Evolutionary conservation across 2,888 invertebrate genomes (phyloP).

Genomic region (Caenorhabditis angaria): DNA sequence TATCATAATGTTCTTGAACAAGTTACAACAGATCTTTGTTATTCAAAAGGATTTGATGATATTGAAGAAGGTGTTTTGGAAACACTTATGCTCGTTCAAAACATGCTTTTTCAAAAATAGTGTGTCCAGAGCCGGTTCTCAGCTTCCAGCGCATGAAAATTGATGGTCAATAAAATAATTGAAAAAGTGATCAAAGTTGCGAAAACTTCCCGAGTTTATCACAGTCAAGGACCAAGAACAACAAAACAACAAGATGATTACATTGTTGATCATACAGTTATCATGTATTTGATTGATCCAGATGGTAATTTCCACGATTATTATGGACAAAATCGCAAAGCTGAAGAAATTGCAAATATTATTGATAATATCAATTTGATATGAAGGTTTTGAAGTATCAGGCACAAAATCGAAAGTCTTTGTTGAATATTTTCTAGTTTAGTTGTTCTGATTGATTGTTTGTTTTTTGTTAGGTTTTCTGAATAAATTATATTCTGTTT

Average conservation of each 20-base stretch:
- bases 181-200: conserved; percentile 83
- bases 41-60: conserved; percentile 33
- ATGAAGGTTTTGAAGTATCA: conserved; percentile 59
- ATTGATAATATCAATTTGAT: no score
- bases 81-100: conserved; percentile 26
- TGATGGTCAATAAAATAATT: no score
- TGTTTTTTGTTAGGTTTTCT: conserved; percentile 10
- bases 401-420: conserved; percentile 51
- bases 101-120: no score
- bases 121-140: no score
- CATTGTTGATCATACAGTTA: conserved; percentile 78
- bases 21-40: conserved; percentile 22
- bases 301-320: conserved; percentile 97
- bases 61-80: conserved; percentile 38
- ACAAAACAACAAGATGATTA: conserved; percentile 91
- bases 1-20: conserved; percentile 43
- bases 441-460: background rate
- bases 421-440: conserved; percentile 41
- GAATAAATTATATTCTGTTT: conserved; percentile 4
- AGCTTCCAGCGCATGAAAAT: no score
- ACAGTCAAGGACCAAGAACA: conserved; percentile 93
- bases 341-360: conserved; percentile 82
- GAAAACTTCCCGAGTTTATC: conserved; percentile 93
- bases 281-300: conserved; percentile 78
- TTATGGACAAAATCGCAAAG: conserved; percentile 86